Evolutionary conservation across 2,888 invertebrate species (phyloP), one percentile per base, ranked within the genome.

Genomic region (Muschampia plurimacula): DNA sequence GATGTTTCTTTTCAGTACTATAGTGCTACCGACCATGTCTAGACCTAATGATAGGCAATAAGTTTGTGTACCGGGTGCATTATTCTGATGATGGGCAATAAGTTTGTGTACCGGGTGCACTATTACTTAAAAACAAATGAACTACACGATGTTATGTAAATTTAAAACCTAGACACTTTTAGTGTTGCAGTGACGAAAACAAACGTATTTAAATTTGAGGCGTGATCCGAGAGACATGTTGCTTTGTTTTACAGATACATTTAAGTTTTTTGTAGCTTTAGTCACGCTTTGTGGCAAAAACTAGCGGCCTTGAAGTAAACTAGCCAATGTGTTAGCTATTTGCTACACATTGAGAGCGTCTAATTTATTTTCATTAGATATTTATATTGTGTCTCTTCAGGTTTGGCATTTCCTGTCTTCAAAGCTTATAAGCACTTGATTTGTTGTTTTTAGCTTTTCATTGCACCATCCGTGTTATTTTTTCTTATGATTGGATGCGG

Each of bases 221-320:
- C 44, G 55, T 67, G 67, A 62, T 62, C 62, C 41, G 39, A 55
- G 66, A 71, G 66, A 62, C 67, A 10, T 67, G 52, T 32, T 62
- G 72, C 39, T 62, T 67, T 72, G 67, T 72, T 67, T 49, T 22
- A 44, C n/a, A 67, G 41, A 62, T 39, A 60, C 60, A 36, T 74
- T 74, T 72, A 75, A 75, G 66, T 83, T 84, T 84, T 83, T 83
- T 83, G 79, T 77, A 69, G 67, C 77, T 82, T 91, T 88, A 92
- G 91, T 92, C 90, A 92, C 84, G 88, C 83, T 80, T 74, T 77
- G 76, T 74, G 77, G 87, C 90, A 92, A 92, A 92, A 92, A 92
- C 83, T 78, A 63, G 67, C 84, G 87, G 81, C 92, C 92, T 93
- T 92, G 90, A 81, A 82, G 78, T 80, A 81, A 52, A 80, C 86